Evolutionary conservation across 2,797 vertebrate genomes (phyloP).

Genomic region (Sardinella longiceps): DNA sequence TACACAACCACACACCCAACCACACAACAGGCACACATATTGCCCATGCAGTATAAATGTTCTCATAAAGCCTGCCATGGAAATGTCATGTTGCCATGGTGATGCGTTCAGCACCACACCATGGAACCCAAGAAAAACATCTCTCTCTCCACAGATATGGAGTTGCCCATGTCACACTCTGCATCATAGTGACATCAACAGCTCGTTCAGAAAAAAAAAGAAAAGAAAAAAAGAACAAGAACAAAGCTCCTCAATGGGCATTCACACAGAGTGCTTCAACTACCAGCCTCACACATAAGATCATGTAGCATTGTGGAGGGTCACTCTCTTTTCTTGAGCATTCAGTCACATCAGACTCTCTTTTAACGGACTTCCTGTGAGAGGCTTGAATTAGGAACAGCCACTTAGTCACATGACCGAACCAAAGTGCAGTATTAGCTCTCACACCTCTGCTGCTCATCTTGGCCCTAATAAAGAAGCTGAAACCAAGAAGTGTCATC

Average conservation of each 20-base stretch:
- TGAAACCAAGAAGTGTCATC: no score
- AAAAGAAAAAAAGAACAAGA: background rate
- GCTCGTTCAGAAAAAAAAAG: background rate
- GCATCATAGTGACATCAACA: slow-evolving; percentile 16
- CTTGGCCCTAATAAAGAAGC: background rate
- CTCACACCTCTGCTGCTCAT: background rate
- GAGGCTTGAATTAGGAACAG: background rate
- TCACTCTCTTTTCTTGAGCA: background rate
- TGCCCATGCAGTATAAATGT: background rate
- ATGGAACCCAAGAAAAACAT: slow-evolving; percentile 23
- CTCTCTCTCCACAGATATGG: background rate
- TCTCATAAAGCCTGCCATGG: slow-evolving; percentile 4
- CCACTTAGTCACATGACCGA: background rate
- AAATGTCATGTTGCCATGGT: slow-evolving; percentile 22
- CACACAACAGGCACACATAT: background rate
- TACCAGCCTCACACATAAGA: background rate
- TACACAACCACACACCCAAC: background rate
- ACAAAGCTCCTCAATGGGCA: background rate
- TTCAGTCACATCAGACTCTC: background rate
- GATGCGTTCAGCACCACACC: slow-evolving; percentile 3
- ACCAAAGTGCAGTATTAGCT: background rate
- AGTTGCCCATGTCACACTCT: slow-evolving; percentile 16
- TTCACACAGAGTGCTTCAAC: background rate
- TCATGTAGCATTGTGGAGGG: background rate
- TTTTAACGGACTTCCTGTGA: background rate